Percentiles rank a stretch among this genome's conserved stretches.
Conservation (phyloP, 2,797 vertebrate species). For the Phoebastria nigripes region DNA sequence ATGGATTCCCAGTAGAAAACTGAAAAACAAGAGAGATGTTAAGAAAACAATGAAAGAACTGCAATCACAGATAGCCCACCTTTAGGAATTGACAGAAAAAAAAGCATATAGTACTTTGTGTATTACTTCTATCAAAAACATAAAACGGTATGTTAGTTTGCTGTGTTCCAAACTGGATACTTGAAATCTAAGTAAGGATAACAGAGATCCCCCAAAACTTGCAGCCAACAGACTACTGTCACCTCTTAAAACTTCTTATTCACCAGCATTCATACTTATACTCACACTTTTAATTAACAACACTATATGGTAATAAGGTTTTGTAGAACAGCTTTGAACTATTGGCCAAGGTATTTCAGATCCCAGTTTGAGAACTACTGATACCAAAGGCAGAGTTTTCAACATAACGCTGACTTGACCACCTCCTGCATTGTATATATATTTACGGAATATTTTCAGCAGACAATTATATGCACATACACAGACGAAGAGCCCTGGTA, state of each 20-base stretch:
- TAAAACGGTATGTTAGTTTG: accelerated
- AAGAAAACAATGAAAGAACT: not conserved
- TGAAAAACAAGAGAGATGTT: conserved; percentile 66
- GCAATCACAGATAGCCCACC: not conserved
- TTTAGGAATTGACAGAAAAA: not conserved
- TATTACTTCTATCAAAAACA: not conserved
- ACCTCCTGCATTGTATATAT: not conserved
- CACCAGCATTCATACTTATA: not conserved
- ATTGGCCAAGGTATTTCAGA: not conserved
- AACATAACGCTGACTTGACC: not conserved
- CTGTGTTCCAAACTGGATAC: not conserved
- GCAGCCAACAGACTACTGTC: not conserved
- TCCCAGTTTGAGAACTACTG: not conserved
- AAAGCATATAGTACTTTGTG: accelerated
- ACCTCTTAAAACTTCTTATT: not conserved
- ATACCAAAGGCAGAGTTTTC: not conserved
- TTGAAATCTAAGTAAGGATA: not conserved
- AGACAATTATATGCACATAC: not conserved
- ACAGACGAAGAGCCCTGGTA: not conserved
- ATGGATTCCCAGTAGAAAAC: conserved; percentile 88
- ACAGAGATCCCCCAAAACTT: not conserved
- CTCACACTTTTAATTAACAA: not conserved
- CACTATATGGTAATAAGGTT: not conserved
- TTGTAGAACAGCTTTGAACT: not conserved
- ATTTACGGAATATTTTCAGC: not conserved